phyloP scores from a whole-genome alignment of 2,888 invertebrate genomes.

The Sipha maydis region DNA sequence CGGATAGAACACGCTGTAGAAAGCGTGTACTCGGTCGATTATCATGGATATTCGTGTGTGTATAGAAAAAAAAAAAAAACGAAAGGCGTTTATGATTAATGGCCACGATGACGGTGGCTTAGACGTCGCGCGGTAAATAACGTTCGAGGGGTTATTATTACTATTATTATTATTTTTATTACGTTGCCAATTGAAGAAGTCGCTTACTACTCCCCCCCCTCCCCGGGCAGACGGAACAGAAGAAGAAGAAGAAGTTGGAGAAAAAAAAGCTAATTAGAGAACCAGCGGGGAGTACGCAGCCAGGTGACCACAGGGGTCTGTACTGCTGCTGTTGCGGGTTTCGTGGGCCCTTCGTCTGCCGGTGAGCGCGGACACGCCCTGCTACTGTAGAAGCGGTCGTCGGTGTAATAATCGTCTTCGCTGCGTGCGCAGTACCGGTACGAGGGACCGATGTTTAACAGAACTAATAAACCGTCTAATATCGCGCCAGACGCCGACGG shows the following conservation, averaged over 20 bases:
- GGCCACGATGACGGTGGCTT: background rate
- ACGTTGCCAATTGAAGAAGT: conserved; percentile 54
- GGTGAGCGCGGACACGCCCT: conserved; percentile 55
- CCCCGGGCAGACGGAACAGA: conserved; percentile 14
- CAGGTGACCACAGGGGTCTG: conserved; percentile 60
- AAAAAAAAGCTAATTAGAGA: conserved; percentile 62
- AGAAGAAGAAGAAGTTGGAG: background rate
- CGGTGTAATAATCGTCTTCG: conserved; percentile 32
- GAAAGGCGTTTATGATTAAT: conserved; percentile 45
- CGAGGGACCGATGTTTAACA: conserved; percentile 57
- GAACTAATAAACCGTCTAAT: conserved; percentile 57
- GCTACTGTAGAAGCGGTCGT: conserved; percentile 53
- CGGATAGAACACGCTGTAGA: background rate
- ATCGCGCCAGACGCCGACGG: background rate
- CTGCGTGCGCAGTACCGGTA: background rate
- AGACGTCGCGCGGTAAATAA: conserved; percentile 6
- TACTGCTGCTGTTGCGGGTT: background rate
- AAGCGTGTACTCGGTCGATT: too few species aligned
- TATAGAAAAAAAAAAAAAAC: background rate
- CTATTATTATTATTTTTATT: background rate
- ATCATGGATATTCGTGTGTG: too few species aligned
- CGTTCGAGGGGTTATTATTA: conserved; percentile 34
- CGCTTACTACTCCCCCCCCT: conserved; percentile 8
- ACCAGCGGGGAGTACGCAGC: conserved; percentile 55
- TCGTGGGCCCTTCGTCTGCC: conserved; percentile 45